phyloP scores from a whole-genome alignment of 2,113 vertebrate species.

The Charadrius vociferus region DNA sequence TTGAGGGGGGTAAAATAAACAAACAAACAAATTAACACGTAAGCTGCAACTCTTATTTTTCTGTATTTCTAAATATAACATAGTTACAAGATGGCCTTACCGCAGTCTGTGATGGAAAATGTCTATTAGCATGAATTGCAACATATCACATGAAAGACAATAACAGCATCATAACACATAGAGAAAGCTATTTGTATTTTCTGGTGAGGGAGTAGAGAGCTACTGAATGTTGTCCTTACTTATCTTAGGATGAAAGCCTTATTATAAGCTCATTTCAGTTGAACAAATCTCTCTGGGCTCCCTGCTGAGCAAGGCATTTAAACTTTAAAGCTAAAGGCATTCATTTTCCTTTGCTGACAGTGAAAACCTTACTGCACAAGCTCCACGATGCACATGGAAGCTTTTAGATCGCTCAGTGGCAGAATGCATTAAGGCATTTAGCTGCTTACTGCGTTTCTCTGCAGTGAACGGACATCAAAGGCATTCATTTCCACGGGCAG shows the following conservation, averaged over 20 bases:
- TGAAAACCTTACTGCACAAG: constrained; percentile 31
- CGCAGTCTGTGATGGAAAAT: neutral
- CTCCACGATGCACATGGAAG: constrained; percentile 32
- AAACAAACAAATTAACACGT: neutral
- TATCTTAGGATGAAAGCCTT: constrained; percentile 76
- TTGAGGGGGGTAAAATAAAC: neutral
- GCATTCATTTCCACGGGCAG: constrained; percentile 26
- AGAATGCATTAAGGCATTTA: constrained; percentile 62
- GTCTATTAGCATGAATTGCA: constrained; percentile 41
- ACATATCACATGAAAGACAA: constrained; percentile 19
- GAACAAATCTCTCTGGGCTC: constrained; percentile 75
- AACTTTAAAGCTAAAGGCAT: constrained; percentile 74
- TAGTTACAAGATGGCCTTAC: neutral
- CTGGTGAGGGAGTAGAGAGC: constrained; percentile 52
- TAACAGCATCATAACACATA: constrained; percentile 11
- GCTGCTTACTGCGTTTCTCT: constrained; percentile 39
- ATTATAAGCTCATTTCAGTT: constrained; percentile 79
- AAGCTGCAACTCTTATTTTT: neutral
- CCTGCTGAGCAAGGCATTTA: constrained; percentile 76
- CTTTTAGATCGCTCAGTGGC: constrained; percentile 21
- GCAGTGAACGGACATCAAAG: constrained; percentile 60
- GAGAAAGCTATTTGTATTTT: constrained; percentile 67
- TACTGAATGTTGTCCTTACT: constrained; percentile 70
- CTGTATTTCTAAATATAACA: neutral
- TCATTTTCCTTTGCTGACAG: constrained; percentile 67